Evolutionary conservation across 1,140 invertebrate genomes (phyloP).

Genomic region (Pseudomyrmex dendroicus): DNA sequence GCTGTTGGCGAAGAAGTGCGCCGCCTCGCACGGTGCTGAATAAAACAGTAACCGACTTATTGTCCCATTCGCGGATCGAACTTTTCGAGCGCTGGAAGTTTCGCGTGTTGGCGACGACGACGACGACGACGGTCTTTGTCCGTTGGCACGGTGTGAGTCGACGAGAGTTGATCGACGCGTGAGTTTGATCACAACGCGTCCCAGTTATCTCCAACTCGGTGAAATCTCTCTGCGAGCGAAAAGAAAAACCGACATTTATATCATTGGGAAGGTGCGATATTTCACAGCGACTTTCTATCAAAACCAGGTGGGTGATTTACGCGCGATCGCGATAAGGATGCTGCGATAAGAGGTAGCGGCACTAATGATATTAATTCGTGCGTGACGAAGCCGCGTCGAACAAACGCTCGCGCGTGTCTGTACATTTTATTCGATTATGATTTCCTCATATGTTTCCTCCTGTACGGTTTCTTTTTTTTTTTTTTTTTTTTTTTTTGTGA

Average conservation of each 20-base stretch:
- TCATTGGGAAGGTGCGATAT: conserved; percentile 52
- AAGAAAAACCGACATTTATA: conserved; percentile 26
- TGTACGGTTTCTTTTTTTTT: background rate
- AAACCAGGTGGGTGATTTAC: conserved; percentile 66
- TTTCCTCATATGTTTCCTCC: background rate
- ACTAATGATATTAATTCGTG: conserved; percentile 41
- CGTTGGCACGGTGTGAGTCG: conserved; percentile 21
- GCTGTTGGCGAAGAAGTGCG: background rate
- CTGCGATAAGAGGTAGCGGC: conserved; percentile 19
- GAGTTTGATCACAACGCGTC: no score
- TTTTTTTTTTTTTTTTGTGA: background rate
- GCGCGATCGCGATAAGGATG: conserved; percentile 25
- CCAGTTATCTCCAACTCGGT: conserved; percentile 1
- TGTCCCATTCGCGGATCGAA: background rate
- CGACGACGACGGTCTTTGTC: background rate
- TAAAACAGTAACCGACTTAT: conserved; percentile 13
- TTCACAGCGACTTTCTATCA: conserved; percentile 64
- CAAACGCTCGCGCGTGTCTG: background rate
- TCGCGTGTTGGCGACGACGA: background rate
- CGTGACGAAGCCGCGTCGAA: background rate
- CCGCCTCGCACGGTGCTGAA: conserved; percentile 8
- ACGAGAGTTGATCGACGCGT: conserved; percentile 5
- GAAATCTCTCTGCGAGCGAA: background rate
- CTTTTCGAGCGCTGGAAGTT: background rate
- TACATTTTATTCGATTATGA: background rate